Conservation (phyloP, 2,797 vertebrate genomes). For the Sebastes umbrosus region DNA sequence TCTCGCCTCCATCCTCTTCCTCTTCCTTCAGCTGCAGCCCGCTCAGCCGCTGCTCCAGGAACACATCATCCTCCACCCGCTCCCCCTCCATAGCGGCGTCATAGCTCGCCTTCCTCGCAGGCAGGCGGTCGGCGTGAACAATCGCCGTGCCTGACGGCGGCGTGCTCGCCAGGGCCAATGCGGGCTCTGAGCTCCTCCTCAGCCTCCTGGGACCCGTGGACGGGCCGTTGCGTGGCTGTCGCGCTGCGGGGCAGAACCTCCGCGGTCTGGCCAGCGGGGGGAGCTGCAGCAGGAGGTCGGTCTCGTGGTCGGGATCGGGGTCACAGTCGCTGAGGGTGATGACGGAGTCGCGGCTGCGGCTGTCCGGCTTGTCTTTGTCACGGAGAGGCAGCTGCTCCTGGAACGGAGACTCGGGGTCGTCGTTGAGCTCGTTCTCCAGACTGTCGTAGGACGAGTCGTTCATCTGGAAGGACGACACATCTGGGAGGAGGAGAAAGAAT, state of each 20-base stretch:
- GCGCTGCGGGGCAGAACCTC: constrained; percentile 59
- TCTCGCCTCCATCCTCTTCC: constrained; percentile 27
- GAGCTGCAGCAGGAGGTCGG: constrained; percentile 71
- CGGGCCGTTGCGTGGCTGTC: constrained; percentile 58
- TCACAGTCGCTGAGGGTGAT: constrained; percentile 92
- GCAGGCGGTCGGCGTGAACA: constrained; percentile 48
- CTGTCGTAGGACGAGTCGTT: constrained; percentile 96
- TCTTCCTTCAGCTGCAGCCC: constrained; percentile 66
- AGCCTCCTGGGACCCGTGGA: constrained; percentile 77
- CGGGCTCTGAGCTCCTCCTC: constrained; percentile 90
- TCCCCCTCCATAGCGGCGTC: constrained; percentile 82
- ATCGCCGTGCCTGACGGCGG: constrained; percentile 41
- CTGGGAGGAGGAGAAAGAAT: constrained; percentile 64
- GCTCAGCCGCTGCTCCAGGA: constrained; percentile 62
- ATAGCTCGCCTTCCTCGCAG: constrained; percentile 87
- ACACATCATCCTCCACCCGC: constrained; percentile 61
- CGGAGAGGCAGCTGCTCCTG: constrained; percentile 81
- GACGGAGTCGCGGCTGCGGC: constrained; percentile 92
- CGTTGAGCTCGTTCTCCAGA: constrained; percentile 93
- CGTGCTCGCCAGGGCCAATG: constrained; percentile 69
- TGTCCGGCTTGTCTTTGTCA: constrained; percentile 84
- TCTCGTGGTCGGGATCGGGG: constrained; percentile 79
- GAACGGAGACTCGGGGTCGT: constrained; percentile 87
- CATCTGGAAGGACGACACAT: constrained; percentile 91
- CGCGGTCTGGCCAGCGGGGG: constrained; percentile 76